Conservation (phyloP, 2,113 vertebrate genomes). For the Sinocyclocheilus anshuiensis region DNA sequence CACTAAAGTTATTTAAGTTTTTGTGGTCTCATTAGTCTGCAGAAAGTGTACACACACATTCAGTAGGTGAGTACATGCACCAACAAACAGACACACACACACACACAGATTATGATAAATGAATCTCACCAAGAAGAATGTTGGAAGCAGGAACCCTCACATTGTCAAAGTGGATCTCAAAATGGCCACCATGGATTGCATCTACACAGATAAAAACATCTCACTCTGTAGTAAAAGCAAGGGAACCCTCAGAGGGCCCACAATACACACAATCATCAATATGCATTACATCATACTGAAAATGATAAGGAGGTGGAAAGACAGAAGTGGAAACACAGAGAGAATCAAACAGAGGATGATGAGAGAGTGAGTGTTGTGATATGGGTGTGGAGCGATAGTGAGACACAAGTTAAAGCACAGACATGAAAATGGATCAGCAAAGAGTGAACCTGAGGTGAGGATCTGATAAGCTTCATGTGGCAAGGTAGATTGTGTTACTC, state of each 20-base stretch:
- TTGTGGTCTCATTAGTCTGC: neutral
- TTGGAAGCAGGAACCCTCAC: slow-evolving; percentile 84
- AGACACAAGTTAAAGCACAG: neutral
- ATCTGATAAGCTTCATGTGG: slow-evolving; percentile 16
- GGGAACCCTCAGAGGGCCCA: neutral
- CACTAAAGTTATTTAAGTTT: neutral
- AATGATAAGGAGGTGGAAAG: neutral
- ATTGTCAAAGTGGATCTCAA: slow-evolving; percentile 88
- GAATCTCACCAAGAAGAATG: slow-evolving; percentile 85
- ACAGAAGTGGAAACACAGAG: neutral
- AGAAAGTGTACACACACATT: neutral
- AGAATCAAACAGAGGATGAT: neutral
- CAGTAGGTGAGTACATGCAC: neutral
- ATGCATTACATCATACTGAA: neutral
- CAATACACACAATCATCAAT: neutral
- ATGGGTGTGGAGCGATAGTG: neutral
- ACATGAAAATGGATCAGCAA: neutral
- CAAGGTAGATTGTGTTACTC: neutral
- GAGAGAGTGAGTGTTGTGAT: neutral
- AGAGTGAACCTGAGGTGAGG: neutral
- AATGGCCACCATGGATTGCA: slow-evolving; percentile 88
- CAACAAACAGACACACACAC: neutral
- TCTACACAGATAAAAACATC: slow-evolving; percentile 71
- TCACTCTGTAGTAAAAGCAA: neutral
- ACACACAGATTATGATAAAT: neutral